phyloP scores from a whole-genome alignment of 2,113 vertebrate species.

The Camelus bactrianus region DNA sequence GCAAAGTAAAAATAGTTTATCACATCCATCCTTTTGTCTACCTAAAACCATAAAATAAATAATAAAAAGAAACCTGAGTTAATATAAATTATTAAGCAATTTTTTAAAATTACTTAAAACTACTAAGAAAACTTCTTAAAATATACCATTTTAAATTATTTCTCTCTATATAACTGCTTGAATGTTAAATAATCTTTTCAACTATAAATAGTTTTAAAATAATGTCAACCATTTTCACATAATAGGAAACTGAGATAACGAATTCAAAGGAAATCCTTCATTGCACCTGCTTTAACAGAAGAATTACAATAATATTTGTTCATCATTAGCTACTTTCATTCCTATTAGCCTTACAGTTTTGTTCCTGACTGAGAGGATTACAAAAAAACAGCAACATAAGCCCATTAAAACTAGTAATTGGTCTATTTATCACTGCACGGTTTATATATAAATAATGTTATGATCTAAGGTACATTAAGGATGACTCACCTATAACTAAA shows the following conservation, averaged over 20 bases:
- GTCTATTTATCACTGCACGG: background rate
- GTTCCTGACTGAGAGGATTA: background rate
- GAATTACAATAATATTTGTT: background rate
- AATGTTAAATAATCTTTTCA: constrained; percentile 52
- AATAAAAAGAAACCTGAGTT: constrained; percentile 14
- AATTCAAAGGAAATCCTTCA: background rate
- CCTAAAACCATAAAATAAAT: constrained; percentile 47
- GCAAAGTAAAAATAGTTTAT: constrained; percentile 53
- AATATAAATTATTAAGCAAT: background rate
- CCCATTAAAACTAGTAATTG: background rate
- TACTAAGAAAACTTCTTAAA: constrained; percentile 44
- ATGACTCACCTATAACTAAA: constrained; percentile 94
- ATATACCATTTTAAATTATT: constrained; percentile 7
- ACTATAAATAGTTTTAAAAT: constrained; percentile 41
- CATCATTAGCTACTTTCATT: constrained; percentile 6
- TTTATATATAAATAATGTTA: constrained; percentile 16
- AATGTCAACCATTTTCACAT: constrained; percentile 13
- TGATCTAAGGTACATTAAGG: constrained; percentile 46
- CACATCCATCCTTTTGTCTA: background rate
- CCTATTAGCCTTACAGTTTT: background rate
- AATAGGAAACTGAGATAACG: background rate
- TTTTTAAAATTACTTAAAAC: background rate
- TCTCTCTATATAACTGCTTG: background rate
- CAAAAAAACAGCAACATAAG: constrained; percentile 49
- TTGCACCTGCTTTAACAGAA: background rate